Evolutionary conservation across 2,113 vertebrate genomes (phyloP).

Genomic region (Etheostoma spectabile): DNA sequence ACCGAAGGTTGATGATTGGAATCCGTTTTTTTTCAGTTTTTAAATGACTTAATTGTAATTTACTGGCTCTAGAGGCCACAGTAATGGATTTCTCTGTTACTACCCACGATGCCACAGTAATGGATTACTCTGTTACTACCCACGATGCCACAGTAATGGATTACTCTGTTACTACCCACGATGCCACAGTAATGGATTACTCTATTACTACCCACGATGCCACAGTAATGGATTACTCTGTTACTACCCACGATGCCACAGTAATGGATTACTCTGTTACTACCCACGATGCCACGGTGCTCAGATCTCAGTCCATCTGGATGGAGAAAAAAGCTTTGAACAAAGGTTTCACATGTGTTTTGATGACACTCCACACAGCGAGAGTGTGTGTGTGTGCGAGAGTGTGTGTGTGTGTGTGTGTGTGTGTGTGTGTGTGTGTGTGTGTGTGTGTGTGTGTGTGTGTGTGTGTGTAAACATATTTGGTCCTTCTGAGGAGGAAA

Average conservation of each 20-base stretch:
- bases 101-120: background rate
- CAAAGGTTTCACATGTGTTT: background rate
- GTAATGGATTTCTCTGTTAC: slow-evolving; percentile 24
- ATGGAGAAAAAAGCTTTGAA: background rate
- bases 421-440: background rate
- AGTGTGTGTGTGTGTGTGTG: background rate
- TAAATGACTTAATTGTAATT: background rate
- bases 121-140: background rate
- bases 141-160: slow-evolving; percentile 48
- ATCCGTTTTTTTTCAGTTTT: background rate
- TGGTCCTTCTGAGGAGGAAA: slow-evolving; percentile 12
- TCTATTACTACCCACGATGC: no score
- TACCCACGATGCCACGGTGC: background rate
- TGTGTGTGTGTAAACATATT: background rate
- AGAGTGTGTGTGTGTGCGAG: no score
- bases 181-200: background rate
- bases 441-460: no score
- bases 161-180: slow-evolving; percentile 19
- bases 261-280: no score
- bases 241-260: slow-evolving; percentile 10
- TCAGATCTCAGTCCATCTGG: background rate
- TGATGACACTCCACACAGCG: background rate
- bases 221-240: slow-evolving; percentile 13
- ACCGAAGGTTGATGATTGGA: background rate
- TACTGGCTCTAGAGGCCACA: slow-evolving; percentile 48